Evolutionary conservation across 2,888 invertebrate genomes (phyloP).

Genomic region (Archips crataeganus): DNA sequence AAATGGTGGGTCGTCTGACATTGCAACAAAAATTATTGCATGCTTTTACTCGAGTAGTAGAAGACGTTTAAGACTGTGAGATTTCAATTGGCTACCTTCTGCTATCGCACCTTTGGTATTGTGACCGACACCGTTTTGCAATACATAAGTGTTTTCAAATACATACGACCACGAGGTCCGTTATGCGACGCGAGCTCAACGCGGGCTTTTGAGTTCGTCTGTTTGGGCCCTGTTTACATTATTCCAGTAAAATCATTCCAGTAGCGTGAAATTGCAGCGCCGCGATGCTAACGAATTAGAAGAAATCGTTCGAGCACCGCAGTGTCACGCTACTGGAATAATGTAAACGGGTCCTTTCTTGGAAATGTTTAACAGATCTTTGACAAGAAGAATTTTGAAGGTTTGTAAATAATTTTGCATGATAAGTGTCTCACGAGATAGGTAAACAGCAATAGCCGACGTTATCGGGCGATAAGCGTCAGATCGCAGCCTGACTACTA

Average conservation of each 20-base stretch:
- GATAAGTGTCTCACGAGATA: slow-evolving; percentile 20
- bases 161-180: background rate
- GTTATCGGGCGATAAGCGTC: slow-evolving; percentile 23
- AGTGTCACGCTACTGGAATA: no score
- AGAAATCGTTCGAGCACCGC: no score
- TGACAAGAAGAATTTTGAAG: background rate
- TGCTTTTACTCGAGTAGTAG: no score
- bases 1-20: no score
- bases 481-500: background rate
- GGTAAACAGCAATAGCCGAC: background rate
- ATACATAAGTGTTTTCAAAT: background rate
- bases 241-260: no score
- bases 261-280: no score
- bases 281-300: no score
- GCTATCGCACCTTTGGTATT: background rate
- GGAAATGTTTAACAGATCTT: background rate
- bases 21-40: no score
- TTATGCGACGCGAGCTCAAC: background rate
- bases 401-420: background rate
- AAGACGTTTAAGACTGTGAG: no score
- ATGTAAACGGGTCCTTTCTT: background rate
- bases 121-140: background rate
- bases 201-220: no score
- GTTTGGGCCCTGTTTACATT: no score
- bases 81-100: no score